Evolutionary conservation across 2,888 invertebrate genomes (phyloP), one percentile per base, ranked within the genome.

Genomic region (Polyommatus iphigenia): DNA sequence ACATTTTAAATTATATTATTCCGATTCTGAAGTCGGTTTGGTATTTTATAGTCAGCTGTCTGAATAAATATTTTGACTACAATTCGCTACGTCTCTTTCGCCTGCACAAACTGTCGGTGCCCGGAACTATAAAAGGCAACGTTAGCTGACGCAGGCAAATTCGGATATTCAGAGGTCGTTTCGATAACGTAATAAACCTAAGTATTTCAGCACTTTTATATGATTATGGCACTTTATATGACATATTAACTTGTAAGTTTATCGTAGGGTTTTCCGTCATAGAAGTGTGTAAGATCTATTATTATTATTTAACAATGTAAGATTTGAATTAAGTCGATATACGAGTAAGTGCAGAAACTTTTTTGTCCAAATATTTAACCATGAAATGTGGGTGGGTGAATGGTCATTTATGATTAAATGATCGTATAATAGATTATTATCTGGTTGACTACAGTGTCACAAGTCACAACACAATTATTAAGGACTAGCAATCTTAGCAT

Each of bases 81-180:
- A 75, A 18, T 29, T 13, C 46, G 29, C 0, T 54, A 5, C 50
- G 46, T n/a, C 24, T 50, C 29, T 73, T 75, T 75, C 8, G 20
- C 15, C 41, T 24, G 29, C 29, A 75, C 75, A 54, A 50, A 54
- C 54, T 54, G 24, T 10, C 73, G 15, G 50, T 4, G 15, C 29
- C 75, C 75, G 73, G 73, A 46, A 20, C 77, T 78, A 80, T 80
- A 79, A 78, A 80, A 80, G 78, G 76, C 78, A 76, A 78, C 80
- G 80, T 79, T 78, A 79, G 87, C 87, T 89, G 89, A 89, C 89
- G 89, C 88, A 89, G 90, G 87, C 87, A 86, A 85, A 87, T 86
- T 86, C 86, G 87, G 87, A 87, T 86, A 86, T 87, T 87, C 86
- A 85, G 85, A 87, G 88, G 87, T 87, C 87, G 85, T 86, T 89